phyloP scores from a whole-genome alignment of 2,113 vertebrate genomes.

The Dipodomys spectabilis region DNA sequence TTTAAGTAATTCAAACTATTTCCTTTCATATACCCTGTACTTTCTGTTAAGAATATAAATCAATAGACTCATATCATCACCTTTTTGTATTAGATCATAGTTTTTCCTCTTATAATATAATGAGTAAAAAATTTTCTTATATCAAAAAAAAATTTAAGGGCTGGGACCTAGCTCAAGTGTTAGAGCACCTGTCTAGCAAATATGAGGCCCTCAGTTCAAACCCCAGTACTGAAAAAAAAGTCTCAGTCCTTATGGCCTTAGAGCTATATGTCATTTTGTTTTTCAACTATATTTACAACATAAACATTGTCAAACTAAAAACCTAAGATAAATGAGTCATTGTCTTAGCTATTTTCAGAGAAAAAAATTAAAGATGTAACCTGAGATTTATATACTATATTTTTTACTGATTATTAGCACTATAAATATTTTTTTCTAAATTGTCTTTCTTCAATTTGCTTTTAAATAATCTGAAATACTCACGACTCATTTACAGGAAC shows the following conservation, averaged over 20 bases:
- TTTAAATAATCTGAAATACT: constrained; percentile 83
- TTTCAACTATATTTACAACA: constrained; percentile 27
- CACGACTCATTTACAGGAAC: constrained; percentile 99
- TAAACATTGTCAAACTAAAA: constrained; percentile 45
- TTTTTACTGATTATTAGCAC: constrained; percentile 34
- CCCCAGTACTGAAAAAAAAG: neutral
- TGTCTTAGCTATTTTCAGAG: neutral
- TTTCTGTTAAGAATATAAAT: neutral
- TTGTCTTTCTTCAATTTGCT: neutral
- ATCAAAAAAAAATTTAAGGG: neutral
- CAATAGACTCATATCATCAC: neutral
- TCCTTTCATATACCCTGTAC: neutral
- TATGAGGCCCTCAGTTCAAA: too few species aligned
- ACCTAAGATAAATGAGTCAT: constrained; percentile 12
- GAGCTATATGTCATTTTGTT: constrained; percentile 29
- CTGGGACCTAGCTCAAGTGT: too few species aligned
- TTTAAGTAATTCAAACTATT: constrained; percentile 5
- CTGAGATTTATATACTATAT: neutral
- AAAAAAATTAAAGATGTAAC: neutral
- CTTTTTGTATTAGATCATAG: constrained; percentile 1
- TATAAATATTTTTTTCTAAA: constrained; percentile 40
- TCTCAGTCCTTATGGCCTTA: constrained; percentile 28
- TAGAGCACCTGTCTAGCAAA: too few species aligned
- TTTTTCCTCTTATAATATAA: neutral
- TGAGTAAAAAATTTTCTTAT: too few species aligned